Base-by-base conservation (phyloP, 1,140 invertebrate genomes). In the Heliconius eleuchia region DNA sequence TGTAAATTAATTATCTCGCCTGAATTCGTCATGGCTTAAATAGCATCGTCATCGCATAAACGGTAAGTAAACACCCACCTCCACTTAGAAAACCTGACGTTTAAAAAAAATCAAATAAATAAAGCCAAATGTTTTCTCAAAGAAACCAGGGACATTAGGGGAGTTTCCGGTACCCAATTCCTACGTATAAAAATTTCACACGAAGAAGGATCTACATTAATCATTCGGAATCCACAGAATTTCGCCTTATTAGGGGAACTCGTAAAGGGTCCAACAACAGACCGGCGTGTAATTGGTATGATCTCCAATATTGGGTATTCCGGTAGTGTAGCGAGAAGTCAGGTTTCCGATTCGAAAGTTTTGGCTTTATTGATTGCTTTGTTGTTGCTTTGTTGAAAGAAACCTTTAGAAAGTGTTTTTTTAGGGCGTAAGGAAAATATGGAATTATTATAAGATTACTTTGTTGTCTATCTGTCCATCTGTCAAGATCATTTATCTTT, bases 151-250 rank as follows among this genome's bases (percentile, higher is more conserved):
- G 19, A 11, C 42, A 34, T 74, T 74, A 55, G 34, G 23, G 23
- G 57, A 27, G 16, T 27, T 34, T 23, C 27, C 50, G 18, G 13
- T 30, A 30, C 46, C 55, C 5, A 34, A 39, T 7, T 11, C 37
- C 42, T 30, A 71, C 71, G 42, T 71, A 77, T 71, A 77, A 71
- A 77, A 77, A 77, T 30, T 71, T 77, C 76, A 77, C 66, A 71
- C 75, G 42, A 39, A 71, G 11, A 23, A 71, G 30, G 76, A 77
- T 72, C 76, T 16, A 71, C 76, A 77, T 77, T 77, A 77, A 77
- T 77, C 76, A 77, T 77, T 46, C 34, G 70, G 76, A 77, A 77
- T 77, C 76, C 76, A 23, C 76, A 71, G 76, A 77, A 55, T 72
- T 72, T 70, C n/a, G 30, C 30, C n/a, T 77, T 77, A 77, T 77